phyloP scores from a whole-genome alignment of 2,888 invertebrate genomes.

The Cylloceria caligata region DNA sequence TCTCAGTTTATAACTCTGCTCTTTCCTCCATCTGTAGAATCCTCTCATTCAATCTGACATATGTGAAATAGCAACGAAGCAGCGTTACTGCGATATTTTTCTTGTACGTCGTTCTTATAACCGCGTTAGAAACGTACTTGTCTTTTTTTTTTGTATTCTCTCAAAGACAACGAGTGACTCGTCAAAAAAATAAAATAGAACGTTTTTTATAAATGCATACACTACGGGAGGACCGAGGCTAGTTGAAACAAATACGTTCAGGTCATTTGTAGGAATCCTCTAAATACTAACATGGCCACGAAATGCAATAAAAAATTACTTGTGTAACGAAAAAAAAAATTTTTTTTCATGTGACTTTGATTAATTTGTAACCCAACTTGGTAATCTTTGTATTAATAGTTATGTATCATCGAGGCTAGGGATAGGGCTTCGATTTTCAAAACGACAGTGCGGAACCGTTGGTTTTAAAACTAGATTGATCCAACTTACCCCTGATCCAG shows the following conservation, averaged over 20 bases:
- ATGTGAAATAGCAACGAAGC: conserved; percentile 32
- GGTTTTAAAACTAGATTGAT: background rate
- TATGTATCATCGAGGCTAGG: background rate
- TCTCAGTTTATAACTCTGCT: background rate
- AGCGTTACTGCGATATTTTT: background rate
- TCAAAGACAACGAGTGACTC: no score
- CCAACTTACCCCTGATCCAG: background rate
- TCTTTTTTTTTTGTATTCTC: no score
- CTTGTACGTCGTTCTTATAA: conserved; percentile 21
- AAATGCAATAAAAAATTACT: no score
- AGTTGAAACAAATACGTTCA: background rate
- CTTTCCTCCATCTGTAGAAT: conserved; percentile 17
- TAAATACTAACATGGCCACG: background rate
- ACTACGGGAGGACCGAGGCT: background rate
- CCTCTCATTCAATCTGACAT: conserved; percentile 29
- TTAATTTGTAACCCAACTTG: no score
- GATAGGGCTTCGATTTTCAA: background rate
- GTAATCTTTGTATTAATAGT: no score
- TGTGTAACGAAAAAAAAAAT: no score
- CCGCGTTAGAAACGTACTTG: background rate
- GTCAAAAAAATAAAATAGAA: background rate
- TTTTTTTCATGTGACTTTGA: no score
- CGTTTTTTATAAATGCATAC: background rate
- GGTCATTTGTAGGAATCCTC: background rate
- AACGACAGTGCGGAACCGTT: background rate